Conservation (phyloP, 2,888 invertebrate species). For the Cataglyphis rosenhaueri region DNA sequence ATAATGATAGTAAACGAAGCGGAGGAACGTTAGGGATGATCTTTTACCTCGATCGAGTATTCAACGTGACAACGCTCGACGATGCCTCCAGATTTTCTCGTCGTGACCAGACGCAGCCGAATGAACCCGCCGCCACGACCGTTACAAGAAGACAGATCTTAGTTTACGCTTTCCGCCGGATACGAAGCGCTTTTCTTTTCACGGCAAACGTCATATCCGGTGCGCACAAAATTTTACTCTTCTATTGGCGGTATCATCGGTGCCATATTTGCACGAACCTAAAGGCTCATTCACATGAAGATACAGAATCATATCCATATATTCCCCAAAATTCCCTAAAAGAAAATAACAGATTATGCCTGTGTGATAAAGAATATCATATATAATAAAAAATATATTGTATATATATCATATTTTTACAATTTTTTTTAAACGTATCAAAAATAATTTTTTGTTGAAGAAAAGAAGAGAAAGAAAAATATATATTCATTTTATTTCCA, state of each 20-base stretch:
- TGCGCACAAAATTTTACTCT: background rate
- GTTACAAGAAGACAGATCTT: conserved; percentile 34
- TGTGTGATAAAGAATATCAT: too few relatives aligned
- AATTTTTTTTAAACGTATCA: conserved; percentile 48
- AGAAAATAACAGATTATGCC: too few relatives aligned
- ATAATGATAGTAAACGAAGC: conserved; percentile 11
- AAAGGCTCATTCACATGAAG: background rate
- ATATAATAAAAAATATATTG: background rate
- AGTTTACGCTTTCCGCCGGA: conserved; percentile 33
- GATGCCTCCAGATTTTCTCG: conserved; percentile 56
- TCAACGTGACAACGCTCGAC: background rate
- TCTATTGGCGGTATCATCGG: background rate
- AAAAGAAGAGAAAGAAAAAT: background rate
- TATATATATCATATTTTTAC: conserved; percentile 8
- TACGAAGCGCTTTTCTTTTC: background rate
- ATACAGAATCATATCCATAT: background rate
- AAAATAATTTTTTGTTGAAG: background rate
- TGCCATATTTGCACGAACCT: background rate
- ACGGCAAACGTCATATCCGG: background rate
- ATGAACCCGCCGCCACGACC: background rate
- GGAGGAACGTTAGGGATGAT: background rate
- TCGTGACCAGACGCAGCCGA: background rate
- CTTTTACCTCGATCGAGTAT: conserved; percentile 57
- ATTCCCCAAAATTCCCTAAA: too few relatives aligned
- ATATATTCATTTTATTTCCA: background rate